Percentiles rank a stretch among this genome's conserved stretches.
Evolutionary conservation across 2,797 vertebrate genomes (phyloP).

Genomic region (Sebastes flavidus): DNA sequence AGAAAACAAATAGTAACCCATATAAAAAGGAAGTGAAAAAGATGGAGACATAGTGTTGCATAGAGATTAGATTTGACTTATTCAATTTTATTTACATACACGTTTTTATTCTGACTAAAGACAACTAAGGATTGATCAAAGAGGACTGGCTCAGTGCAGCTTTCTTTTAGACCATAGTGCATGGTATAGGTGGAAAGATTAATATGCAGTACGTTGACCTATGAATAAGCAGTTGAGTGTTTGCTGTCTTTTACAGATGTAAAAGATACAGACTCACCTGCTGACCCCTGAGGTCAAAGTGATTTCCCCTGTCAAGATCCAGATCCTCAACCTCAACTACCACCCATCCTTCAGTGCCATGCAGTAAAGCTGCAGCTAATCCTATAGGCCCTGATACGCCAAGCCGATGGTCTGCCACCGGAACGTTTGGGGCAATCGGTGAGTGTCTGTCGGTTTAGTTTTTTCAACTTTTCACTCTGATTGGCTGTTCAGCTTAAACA

Average conservation of each 20-base stretch:
- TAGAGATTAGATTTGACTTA: no score
- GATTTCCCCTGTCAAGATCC: not conserved
- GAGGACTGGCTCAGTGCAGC: not conserved
- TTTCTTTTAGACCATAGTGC: not conserved
- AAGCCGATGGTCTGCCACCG: no score
- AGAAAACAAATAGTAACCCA: no score
- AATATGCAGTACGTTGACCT: not conserved
- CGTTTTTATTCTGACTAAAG: not conserved
- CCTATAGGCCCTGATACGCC: no score
- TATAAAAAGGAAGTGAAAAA: no score
- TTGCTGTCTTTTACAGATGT: not conserved
- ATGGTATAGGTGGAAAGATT: not conserved
- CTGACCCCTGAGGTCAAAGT: slow-evolving; percentile 11
- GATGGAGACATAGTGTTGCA: no score
- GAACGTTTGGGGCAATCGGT: no score
- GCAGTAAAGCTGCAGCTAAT: not conserved
- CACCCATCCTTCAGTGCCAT: not conserved
- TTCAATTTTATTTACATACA: no score
- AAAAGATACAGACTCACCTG: not conserved
- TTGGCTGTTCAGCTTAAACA: no score
- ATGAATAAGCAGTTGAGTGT: not conserved
- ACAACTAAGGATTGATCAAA: not conserved
- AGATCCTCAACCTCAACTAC: not conserved
- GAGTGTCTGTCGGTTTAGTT: no score
- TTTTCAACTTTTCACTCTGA: no score